These are phyloP conservation scores for Caenorhabditis japonica DNA, from an alignment of 2,888 invertebrate genomes.

Conservation along the genomic window DNA sequence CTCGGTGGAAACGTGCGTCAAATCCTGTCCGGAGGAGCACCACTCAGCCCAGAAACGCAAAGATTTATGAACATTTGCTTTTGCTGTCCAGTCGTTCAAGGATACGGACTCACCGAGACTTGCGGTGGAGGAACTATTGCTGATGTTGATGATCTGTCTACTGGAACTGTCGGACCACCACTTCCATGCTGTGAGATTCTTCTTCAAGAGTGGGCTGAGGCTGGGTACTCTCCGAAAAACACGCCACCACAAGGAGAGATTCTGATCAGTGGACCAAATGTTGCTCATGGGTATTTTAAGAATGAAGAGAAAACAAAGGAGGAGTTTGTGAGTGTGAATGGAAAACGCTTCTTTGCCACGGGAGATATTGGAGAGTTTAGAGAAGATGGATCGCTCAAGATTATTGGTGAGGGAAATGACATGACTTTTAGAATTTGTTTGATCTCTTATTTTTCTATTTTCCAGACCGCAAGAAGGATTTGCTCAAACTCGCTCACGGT, in stretches of 20 bases:
- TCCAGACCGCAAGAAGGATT: slow-evolving; percentile 96
- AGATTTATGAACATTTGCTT: slow-evolving; percentile 89
- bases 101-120: slow-evolving; percentile 97
- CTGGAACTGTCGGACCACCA: slow-evolving; percentile 91
- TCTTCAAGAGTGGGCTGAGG: slow-evolving; percentile 92
- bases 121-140: slow-evolving; percentile 86
- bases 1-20: slow-evolving; percentile 91
- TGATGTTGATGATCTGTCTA: slow-evolving; percentile 82
- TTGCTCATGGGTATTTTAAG: slow-evolving; percentile 94
- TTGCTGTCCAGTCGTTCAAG: slow-evolving; percentile 86
- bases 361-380: slow-evolving; percentile 97
- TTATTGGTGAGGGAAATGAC: slow-evolving; percentile 85
- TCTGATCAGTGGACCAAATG: slow-evolving; percentile 89
- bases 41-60: slow-evolving; percentile 94
- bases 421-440: background rate
- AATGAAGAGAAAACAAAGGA: slow-evolving; percentile 89
- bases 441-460: background rate
- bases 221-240: slow-evolving; percentile 80
- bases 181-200: slow-evolving; percentile 88
- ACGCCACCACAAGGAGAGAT: slow-evolving; percentile 90
- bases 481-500: slow-evolving; percentile 96
- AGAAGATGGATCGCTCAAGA: slow-evolving; percentile 92
- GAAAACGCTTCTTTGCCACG: slow-evolving; percentile 88
- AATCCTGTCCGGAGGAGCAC: slow-evolving; percentile 94
- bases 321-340: slow-evolving; percentile 81